phyloP scores from a whole-genome alignment of 35 echinoderm and acorn worm species.

The Amphiura filiformis region DNA sequence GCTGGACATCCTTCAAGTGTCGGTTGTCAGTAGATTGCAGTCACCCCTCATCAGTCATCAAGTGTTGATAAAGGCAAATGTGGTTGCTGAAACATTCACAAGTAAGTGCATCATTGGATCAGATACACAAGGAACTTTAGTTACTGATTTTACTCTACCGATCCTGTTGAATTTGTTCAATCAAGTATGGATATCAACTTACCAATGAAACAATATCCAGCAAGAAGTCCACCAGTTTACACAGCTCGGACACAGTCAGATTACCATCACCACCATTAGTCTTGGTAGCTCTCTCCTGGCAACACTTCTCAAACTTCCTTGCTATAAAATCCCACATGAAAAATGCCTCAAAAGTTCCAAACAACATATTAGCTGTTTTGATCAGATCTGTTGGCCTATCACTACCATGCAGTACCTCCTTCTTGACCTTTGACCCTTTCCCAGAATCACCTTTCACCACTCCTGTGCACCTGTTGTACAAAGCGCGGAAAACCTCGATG shows the following conservation, averaged over 20 bases:
- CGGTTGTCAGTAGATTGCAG: too few species aligned
- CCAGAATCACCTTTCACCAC: background rate
- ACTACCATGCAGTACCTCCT: slow-evolving; percentile 25
- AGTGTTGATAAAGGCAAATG: too few species aligned
- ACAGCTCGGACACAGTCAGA: slow-evolving; percentile 78
- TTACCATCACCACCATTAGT: background rate
- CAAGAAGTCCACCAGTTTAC: slow-evolving; percentile 87
- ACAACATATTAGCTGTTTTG: slow-evolving; percentile 93
- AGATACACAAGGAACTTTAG: too few species aligned
- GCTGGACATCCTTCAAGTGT: too few species aligned
- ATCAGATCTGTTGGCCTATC: slow-evolving; percentile 74
- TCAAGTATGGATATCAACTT: slow-evolving; percentile 41
- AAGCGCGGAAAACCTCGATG: slow-evolving; percentile 88
- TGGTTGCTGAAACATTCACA: too few species aligned
- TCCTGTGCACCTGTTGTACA: slow-evolving; percentile 73
- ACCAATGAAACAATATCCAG: slow-evolving; percentile 94
- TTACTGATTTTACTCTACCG: too few species aligned
- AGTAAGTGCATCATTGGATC: too few species aligned
- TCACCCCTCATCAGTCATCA: too few species aligned
- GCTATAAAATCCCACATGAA: slow-evolving; percentile 99
- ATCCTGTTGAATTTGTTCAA: too few species aligned
- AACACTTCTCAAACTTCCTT: slow-evolving; percentile 85
- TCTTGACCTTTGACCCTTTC: slow-evolving; percentile 11
- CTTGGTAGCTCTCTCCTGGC: slow-evolving; percentile 57
- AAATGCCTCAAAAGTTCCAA: slow-evolving; percentile 87